Evolutionary conservation across 2,888 invertebrate species (phyloP).

Genomic region (Xylota sylvarum): DNA sequence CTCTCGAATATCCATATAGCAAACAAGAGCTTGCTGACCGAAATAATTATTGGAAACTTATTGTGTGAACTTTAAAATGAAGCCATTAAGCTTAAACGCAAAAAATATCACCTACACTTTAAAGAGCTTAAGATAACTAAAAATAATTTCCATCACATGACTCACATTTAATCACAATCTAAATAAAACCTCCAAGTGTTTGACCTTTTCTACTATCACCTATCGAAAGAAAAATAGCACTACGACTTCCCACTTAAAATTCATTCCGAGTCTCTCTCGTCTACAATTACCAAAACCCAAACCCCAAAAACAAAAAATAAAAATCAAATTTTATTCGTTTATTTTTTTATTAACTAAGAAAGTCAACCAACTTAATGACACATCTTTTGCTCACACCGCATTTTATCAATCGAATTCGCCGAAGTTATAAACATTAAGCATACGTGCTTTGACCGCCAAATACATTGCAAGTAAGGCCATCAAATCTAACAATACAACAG

Average conservation of each 20-base stretch:
- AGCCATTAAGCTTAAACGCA: too few relatives aligned
- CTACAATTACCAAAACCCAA: conserved; percentile 25
- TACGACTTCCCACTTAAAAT: conserved; percentile 42
- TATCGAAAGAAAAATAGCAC: background rate
- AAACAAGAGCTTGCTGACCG: too few relatives aligned
- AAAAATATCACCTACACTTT: background rate
- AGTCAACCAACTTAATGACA: conserved; percentile 60
- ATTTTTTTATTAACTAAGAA: conserved; percentile 39
- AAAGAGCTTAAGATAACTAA: background rate
- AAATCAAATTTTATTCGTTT: conserved; percentile 39
- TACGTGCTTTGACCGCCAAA: conserved; percentile 65
- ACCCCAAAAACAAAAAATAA: conserved; percentile 3
- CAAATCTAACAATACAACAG: conserved; percentile 36
- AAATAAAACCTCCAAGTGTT: background rate
- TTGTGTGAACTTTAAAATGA: too few relatives aligned
- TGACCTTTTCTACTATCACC: conserved; percentile 26
- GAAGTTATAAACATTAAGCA: conserved; percentile 62
- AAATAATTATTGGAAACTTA: too few relatives aligned
- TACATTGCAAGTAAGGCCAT: conserved; percentile 34
- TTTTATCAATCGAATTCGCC: conserved; percentile 67
- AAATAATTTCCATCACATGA: background rate
- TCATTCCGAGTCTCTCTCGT: conserved; percentile 19
- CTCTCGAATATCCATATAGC: background rate
- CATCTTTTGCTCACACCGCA: conserved; percentile 45
- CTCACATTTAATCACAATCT: background rate